Evolutionary conservation across 2,113 vertebrate genomes (phyloP), one percentile per base, ranked within the genome.

Genomic region (Gallinago media): DNA sequence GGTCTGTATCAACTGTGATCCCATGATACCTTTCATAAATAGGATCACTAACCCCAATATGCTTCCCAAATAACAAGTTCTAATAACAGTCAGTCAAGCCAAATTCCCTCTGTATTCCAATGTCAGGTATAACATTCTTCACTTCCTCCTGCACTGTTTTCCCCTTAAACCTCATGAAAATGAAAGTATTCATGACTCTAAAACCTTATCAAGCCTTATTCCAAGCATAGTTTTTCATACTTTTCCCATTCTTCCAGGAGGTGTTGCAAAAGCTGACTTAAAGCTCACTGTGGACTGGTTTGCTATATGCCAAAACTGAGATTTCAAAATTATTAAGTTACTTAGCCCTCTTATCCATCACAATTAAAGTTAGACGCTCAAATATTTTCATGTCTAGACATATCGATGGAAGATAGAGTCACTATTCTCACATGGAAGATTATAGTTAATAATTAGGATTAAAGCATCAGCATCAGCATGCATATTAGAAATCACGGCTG

Each of bases 11-110:
- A 96, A 11, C 65, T 21, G 13, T 50, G 78, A 70, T 88, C 78
- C 72, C 71, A 4, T 27, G 82, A 59, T 66, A 80, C 42, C 12
- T 74, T 71, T 34, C 40, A 40, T 70, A 96, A 96, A 93, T 71
- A 94, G 92, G 92, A 93, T 96, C 88, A 31, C 89, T 93, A 94
- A 94, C 93, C 75, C 59, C 82, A 88, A 86, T 92, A 71, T 88
- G 46, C 78, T 93, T 92, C 59, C 71, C 59, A 85, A 78, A 96
- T 77, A 92, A 83, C 47, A 70, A 77, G 36, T 77, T 92, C 81
- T 85, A 88, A n/a, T 82, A 93, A 73, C 84, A 83, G 68, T 47
- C 63, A 62, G 67, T 76, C 71, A 83, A 92, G 38, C 38, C 75
- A 88, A 88, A 66, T 88, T 88, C 16, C 38, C 38, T 40, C 42